Evolutionary conservation across 2,888 invertebrate genomes (phyloP).

Genomic region (Agapostemon virescens): DNA sequence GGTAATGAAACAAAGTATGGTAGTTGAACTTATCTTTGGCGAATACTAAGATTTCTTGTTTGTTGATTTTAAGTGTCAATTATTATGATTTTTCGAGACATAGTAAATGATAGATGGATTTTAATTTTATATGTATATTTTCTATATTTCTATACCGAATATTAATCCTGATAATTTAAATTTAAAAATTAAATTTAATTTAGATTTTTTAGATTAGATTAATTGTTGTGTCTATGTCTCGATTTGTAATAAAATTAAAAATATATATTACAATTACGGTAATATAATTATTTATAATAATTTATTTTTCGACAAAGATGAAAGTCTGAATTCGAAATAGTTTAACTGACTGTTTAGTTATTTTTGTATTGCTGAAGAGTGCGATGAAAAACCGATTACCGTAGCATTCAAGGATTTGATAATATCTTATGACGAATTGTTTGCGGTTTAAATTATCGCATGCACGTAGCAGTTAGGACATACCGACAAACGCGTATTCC

Average conservation of each 20-base stretch:
- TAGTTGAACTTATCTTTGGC: neutral
- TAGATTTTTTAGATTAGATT: neutral
- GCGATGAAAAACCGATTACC: neutral
- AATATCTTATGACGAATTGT: neutral
- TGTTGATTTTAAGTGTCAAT: neutral
- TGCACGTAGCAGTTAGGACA: neutral
- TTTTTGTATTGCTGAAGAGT: neutral
- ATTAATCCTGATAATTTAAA: too few relatives aligned
- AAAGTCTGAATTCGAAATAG: neutral
- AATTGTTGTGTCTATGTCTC: neutral
- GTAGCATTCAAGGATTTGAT: neutral
- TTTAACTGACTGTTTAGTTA: neutral
- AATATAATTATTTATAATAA: neutral
- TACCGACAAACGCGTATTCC: neutral
- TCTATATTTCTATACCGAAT: neutral
- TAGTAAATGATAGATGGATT: neutral
- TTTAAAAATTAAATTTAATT: too few relatives aligned
- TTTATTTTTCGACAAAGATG: neutral
- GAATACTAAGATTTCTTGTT: neutral
- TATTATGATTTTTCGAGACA: too few relatives aligned
- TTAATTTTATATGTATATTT: neutral
- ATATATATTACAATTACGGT: neutral
- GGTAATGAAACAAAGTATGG: neutral
- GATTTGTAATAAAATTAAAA: neutral
- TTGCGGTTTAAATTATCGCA: slow-evolving; percentile 5